These are phyloP conservation scores for Sitodiplosis mosellana DNA, from an alignment of 1,140 invertebrate genomes.

Conservation along the genomic window DNA sequence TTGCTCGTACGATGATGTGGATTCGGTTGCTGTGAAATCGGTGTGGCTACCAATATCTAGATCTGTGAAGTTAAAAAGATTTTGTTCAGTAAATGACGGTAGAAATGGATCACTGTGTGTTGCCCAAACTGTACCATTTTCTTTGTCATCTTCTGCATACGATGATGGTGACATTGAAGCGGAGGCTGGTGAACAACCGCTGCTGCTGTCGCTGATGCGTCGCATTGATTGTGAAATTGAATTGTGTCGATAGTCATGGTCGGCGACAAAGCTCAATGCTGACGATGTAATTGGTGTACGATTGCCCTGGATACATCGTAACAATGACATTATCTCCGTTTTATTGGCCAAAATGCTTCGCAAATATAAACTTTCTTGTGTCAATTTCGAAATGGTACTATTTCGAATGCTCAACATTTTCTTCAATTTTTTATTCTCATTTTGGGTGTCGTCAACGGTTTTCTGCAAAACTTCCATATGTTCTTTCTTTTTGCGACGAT, in stretches of 20 bases:
- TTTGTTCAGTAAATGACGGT: slow-evolving; percentile 3
- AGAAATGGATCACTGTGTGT: slow-evolving; percentile 9
- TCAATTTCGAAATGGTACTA: slow-evolving; percentile 25
- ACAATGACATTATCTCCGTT: slow-evolving; percentile 25
- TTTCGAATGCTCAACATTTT: slow-evolving; percentile 27
- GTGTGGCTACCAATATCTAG: slow-evolving; percentile 4
- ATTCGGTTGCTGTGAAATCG: not conserved
- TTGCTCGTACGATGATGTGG: not conserved
- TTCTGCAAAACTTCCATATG: slow-evolving; percentile 33
- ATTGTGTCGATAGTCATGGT: slow-evolving; percentile 6
- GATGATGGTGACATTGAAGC: not conserved
- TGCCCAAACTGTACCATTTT: not conserved
- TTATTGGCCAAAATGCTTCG: slow-evolving; percentile 32
- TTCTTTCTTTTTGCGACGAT: slow-evolving; percentile 34
- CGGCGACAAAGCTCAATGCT: slow-evolving; percentile 2
- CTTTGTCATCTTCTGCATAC: not conserved
- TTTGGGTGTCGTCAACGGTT: slow-evolving; percentile 24
- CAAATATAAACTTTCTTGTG: slow-evolving; percentile 30
- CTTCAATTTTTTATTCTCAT: slow-evolving; percentile 28
- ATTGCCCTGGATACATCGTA: slow-evolving; percentile 13
- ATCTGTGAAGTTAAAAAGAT: slow-evolving; percentile 12
- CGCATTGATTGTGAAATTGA: too few species aligned
- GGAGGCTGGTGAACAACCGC: not conserved
- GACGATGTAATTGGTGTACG: slow-evolving; percentile 4
- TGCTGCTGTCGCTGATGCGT: not conserved